Evolutionary conservation across 1,140 invertebrate genomes (phyloP).

Genomic region (Lysiphlebus fabarum): DNA sequence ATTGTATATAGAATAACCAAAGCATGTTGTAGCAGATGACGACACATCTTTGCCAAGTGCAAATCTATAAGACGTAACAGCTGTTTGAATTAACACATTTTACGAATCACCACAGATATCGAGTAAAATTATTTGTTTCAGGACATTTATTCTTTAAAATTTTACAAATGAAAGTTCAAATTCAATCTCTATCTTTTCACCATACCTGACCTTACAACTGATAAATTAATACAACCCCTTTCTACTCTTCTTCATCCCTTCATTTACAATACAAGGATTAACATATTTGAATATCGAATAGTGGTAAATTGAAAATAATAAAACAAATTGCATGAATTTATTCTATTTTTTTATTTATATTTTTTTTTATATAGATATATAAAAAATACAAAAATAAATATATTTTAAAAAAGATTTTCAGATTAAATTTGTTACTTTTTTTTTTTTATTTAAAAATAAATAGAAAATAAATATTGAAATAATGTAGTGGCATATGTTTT

Average conservation of each 20-base stretch:
- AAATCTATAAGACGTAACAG: conserved; percentile 6
- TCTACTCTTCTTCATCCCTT: too few species aligned
- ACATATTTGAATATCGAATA: conserved; percentile 9
- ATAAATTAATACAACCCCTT: conserved; percentile 1
- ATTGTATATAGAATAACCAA: conserved; percentile 24
- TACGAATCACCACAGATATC: conserved; percentile 28
- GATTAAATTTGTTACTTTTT: too few species aligned
- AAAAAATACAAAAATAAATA: too few species aligned
- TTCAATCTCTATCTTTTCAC: too few species aligned
- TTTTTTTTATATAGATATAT: too few species aligned
- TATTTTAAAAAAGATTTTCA: too few species aligned
- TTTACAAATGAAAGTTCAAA: too few species aligned
- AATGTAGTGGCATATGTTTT: too few species aligned
- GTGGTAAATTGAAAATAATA: not conserved
- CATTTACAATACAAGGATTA: not conserved
- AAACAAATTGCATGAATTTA: not conserved
- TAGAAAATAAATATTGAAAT: too few species aligned
- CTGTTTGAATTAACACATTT: conserved; percentile 32
- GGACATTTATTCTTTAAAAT: not conserved
- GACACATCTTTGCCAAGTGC: conserved; percentile 13
- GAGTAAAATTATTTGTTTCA: conserved; percentile 1
- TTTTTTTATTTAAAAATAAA: too few species aligned
- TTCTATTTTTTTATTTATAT: too few species aligned
- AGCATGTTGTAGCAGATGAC: conserved; percentile 30
- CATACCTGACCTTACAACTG: not conserved